Base-by-base conservation (phyloP, 1,140 invertebrate genomes). In the Pristionchus pacificus region DNA sequence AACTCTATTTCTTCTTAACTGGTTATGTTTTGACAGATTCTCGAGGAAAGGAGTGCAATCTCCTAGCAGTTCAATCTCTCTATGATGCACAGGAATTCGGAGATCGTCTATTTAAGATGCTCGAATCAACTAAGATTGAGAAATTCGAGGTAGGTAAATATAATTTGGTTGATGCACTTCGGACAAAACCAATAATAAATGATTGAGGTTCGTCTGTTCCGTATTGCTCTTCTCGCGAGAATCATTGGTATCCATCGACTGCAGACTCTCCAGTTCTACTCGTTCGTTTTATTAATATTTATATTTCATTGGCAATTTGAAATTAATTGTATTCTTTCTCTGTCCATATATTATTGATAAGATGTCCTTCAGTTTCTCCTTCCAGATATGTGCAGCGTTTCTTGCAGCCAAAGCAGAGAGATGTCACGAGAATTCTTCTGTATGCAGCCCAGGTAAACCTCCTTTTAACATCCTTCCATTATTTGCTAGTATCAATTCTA, bases 171-270 rank as follows among this genome's bases (percentile, higher is more conserved):
- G n/a, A n/a, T n/a, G n/a, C n/a, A n/a, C n/a, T n/a, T n/a, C n/a
- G n/a, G n/a, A n/a, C n/a, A n/a, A n/a, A n/a, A n/a, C n/a, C n/a
- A n/a, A n/a, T n/a, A n/a, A n/a, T n/a, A n/a, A n/a, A n/a, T n/a
- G n/a, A n/a, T n/a, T n/a, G n/a, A 98, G 88, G 91, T 98, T 0
- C 97, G 97, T 85, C 81, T 99, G 2, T 90, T 98, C 89, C 90
- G 91, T 69, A 86, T 98, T 72, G 93, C 98, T 86, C 89, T 99
- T 0, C 91, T 97, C 74, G 97, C 96, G 1, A 87, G 95, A 75
- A 86, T 99, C 0, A 93, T 98, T 85, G 97, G 97, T 61, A 87
- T 98, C 68, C 95, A 99, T 84, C 79, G 86, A 77, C 84, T 87
- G 65, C 75, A 81, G 62, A 83, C 81, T 15, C 71, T 83, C 19